Base-by-base conservation (phyloP, 2,113 vertebrate genomes). In the Peromyscus californicus region DNA sequence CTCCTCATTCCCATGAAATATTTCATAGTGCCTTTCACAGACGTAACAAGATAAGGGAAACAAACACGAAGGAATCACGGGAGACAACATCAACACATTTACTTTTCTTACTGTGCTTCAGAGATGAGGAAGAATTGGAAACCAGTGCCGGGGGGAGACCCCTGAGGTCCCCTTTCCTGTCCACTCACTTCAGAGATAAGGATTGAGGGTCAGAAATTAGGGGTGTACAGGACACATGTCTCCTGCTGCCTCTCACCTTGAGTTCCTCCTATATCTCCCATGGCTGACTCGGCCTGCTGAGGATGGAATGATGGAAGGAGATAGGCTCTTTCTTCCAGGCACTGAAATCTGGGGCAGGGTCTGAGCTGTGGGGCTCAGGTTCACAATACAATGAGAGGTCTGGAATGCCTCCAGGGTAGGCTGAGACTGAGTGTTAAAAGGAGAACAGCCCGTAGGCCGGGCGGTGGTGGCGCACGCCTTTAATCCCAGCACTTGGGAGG, bases 401-500 rank as follows among this genome's bases (percentile, higher is more conserved):
- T 91, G n/a, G 33, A 91, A 87, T 48, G 79, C 87, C 96, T 69
- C 63, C 59, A n/a, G 88, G 84, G 95, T 19, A 76, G 96, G 42
- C 90, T 94, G 75, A 84, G 15, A 48, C 61, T 39, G 61, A 92
- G 79, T 95, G 84, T 97, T 95, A 95, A 95, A 96, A 96, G 87
- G 90, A 88, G 95, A 90, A n/a, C 88, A 85, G 69, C 29, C 36
- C 21, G 69, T n/a, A n/a, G n/a, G n/a, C n/a, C n/a, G n/a, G n/a
- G n/a, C n/a, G n/a, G n/a, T n/a, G n/a, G n/a, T n/a, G n/a, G n/a
- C n/a, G n/a, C n/a, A n/a, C n/a, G n/a, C n/a, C n/a, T n/a, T n/a
- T n/a, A n/a, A n/a, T n/a, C n/a, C n/a, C n/a, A n/a, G n/a, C n/a
- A n/a, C n/a, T n/a, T n/a, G n/a, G n/a, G n/a, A n/a, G n/a, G n/a